Evolutionary conservation across 2,888 invertebrate genomes (phyloP), one percentile per base, ranked within the genome.

Genomic region (Piscicola geometra): DNA sequence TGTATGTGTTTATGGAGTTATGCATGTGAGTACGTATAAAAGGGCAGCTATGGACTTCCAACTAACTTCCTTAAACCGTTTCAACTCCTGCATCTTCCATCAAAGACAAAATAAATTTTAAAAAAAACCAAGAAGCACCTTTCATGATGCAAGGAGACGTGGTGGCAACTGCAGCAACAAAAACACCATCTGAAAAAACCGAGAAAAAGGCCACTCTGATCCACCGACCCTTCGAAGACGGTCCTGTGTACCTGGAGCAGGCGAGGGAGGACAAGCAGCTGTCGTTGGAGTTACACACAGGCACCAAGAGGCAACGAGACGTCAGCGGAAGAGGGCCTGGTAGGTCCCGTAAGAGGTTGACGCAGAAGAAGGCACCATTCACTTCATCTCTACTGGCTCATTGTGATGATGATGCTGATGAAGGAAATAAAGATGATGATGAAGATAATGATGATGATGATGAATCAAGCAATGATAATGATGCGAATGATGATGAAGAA

Each of bases 191-290:
- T n/a, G n/a, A 56, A 21, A 25, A 3, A 5, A 56, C 9, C 12
- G 60, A 56, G 60, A 18, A 56, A 21, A 41, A 41, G 41, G 41
- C n/a, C 35, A 35, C 71, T 2, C 33, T 76, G 35, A 71, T 76
- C 28, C 76, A 76, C 50, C n/a, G 76, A 2, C 76, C 76, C 0
- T 76, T 76, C 50, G 76, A 76, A 64, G 70, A 76, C 52, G 66
- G 66, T 3, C 71, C 70, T n/a, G 64, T 66, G 33, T 71, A 60
- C 18, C 60, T 76, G 12, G 47, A 68, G 25, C 70, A 71, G 21
- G 15, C 28, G 2, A 18, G 5, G 2, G 30, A 9, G 5, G 67
- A 67, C 15, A 25, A 21, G 21, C 28, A 9, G 41, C 9, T 41
- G 41, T 41, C 41, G 41, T 9, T 9, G 41, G 41, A 41, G 41